Percentiles rank a stretch among this genome's conserved stretches.
Evolutionary conservation across 2,113 vertebrate species (phyloP).

Genomic region (Hemibagrus wyckioides): DNA sequence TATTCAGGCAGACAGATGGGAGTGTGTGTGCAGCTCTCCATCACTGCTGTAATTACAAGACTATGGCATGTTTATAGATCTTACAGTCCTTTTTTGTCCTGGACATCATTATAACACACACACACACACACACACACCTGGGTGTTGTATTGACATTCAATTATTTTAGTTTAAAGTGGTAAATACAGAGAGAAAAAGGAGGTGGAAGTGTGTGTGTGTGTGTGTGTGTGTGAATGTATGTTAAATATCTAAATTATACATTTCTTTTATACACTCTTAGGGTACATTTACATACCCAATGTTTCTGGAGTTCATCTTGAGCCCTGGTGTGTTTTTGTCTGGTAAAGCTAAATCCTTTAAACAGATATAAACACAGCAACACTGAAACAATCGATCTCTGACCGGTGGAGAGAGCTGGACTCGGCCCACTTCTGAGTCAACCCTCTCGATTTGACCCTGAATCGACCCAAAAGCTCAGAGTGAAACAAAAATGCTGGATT

Average conservation of each 20-base stretch:
- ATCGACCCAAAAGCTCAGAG: background rate
- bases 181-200: background rate
- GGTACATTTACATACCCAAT: background rate
- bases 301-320: background rate
- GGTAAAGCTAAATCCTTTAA: background rate
- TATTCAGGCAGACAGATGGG: slow-evolving; percentile 52
- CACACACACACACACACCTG: background rate
- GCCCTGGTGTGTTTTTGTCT: background rate
- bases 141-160: background rate
- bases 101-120: slow-evolving; percentile 43
- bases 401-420: background rate
- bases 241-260: background rate
- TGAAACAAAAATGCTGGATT: background rate
- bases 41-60: slow-evolving; percentile 44
- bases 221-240: slow-evolving; percentile 11
- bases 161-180: background rate
- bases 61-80: slow-evolving; percentile 51
- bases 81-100: slow-evolving; percentile 28
- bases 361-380: background rate
- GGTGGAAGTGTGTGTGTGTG: background rate
- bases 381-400: background rate
- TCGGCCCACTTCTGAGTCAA: background rate
- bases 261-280: background rate
- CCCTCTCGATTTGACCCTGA: background rate
- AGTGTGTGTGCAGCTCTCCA: slow-evolving; percentile 13